A percentile compares a stretch with the other conserved stretches of the same genome.
Evolutionary conservation across 1,140 invertebrate genomes (phyloP).

Genomic region (Anagrus nilaparvatae): DNA sequence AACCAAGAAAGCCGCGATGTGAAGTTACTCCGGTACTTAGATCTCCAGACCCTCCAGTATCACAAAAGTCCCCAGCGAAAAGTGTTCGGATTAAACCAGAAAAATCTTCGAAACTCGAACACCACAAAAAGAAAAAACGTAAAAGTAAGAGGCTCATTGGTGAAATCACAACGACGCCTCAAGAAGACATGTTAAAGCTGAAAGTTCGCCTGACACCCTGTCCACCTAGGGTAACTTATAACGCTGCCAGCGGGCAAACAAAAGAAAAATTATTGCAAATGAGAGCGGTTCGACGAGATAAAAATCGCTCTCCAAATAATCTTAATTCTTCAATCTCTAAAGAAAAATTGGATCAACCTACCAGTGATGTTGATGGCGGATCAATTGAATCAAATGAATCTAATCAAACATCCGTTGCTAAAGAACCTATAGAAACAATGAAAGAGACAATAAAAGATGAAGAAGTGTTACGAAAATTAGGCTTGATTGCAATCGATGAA

Average conservation of each 20-base stretch:
- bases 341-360: not conserved
- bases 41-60: conserved; percentile 19
- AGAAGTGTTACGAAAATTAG: conserved; percentile 30
- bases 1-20: conserved; percentile 34
- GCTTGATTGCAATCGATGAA: conserved; percentile 30
- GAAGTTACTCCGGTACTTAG: conserved; percentile 35
- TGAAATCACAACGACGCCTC: conserved; percentile 34
- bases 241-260: conserved; percentile 11
- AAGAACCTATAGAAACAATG: not conserved
- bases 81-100: conserved; percentile 15
- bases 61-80: conserved; percentile 5
- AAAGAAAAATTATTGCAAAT: conserved; percentile 33
- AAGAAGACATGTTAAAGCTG: conserved; percentile 33
- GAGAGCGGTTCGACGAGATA: conserved; percentile 27
- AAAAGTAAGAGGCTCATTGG: conserved; percentile 36
- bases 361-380: not conserved
- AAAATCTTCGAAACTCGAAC: conserved; percentile 27
- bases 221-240: conserved; percentile 29
- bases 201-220: conserved; percentile 34
- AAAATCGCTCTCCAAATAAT: conserved; percentile 6
- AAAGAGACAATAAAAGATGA: conserved; percentile 25
- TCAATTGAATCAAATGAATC: not conserved
- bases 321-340: not conserved
- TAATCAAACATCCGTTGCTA: not conserved
- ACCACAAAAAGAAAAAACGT: conserved; percentile 32